These are phyloP conservation scores for Ostrea edulis DNA, from an alignment of 1,140 invertebrate species.

Conservation along the genomic window DNA sequence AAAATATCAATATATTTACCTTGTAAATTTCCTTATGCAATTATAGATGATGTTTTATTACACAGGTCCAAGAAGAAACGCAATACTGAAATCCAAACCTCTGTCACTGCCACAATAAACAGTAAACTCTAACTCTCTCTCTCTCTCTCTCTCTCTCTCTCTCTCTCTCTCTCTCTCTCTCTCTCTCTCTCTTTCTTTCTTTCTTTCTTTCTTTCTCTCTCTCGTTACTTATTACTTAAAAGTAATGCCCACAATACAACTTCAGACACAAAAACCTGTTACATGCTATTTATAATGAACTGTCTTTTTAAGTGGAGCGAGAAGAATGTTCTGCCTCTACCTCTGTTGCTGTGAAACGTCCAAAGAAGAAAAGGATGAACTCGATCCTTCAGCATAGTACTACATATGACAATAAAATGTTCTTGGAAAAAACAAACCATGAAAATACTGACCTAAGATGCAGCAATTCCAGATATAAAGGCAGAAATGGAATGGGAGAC, in stretches of 20 bases:
- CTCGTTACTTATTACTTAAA: too few species aligned
- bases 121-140: too few species aligned
- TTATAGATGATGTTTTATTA: not conserved
- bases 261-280: not conserved
- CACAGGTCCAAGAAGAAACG: not conserved
- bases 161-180: too few species aligned
- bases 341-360: not conserved
- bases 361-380: not conserved
- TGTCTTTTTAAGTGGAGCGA: not conserved
- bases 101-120: not conserved
- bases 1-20: not conserved
- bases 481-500: not conserved
- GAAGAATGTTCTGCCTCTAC: not conserved
- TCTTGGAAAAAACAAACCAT: not conserved
- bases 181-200: too few species aligned
- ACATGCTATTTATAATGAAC: too few species aligned
- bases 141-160: too few species aligned
- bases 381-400: not conserved
- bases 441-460: not conserved
- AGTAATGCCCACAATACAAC: not conserved
- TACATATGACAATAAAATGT: not conserved
- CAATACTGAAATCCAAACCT: not conserved
- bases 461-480: not conserved
- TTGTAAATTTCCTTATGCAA: not conserved
- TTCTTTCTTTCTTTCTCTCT: too few species aligned